phyloP scores from a whole-genome alignment of 2,113 vertebrate genomes.

The Tetrax tetrax region DNA sequence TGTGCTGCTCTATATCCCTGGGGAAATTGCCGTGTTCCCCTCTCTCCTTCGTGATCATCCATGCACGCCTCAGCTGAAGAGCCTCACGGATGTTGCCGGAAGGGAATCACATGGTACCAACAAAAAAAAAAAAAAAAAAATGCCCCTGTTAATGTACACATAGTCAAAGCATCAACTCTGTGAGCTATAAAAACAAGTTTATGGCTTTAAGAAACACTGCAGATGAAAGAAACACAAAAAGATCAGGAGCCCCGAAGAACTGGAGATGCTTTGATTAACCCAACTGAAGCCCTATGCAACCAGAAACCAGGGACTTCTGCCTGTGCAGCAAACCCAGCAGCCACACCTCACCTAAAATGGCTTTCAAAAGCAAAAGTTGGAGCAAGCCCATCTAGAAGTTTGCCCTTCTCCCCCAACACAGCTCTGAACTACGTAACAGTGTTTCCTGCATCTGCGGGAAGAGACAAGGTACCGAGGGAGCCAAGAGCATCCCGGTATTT shows the following conservation, averaged over 20 bases:
- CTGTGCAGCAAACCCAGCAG: not conserved
- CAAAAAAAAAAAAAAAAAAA: not conserved
- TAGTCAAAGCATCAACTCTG: not conserved
- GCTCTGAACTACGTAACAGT: not conserved
- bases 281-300: not conserved
- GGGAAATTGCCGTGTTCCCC: not conserved
- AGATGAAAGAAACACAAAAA: not conserved
- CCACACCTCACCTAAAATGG: not conserved
- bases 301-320: not conserved
- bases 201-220: not conserved
- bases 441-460: not conserved
- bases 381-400: not conserved
- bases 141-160: accelerated
- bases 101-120: not conserved
- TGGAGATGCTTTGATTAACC: not conserved
- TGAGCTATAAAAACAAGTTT: not conserved
- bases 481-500: not conserved
- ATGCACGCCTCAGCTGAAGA: not conserved
- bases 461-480: not conserved
- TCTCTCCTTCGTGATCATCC: not conserved
- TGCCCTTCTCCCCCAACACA: not conserved
- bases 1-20: not conserved
- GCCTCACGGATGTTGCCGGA: not conserved
- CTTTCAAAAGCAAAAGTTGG: not conserved
- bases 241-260: not conserved